These are phyloP conservation scores for Bellardia pandia DNA, from an alignment of 2,888 invertebrate species.

Conservation along the genomic window DNA sequence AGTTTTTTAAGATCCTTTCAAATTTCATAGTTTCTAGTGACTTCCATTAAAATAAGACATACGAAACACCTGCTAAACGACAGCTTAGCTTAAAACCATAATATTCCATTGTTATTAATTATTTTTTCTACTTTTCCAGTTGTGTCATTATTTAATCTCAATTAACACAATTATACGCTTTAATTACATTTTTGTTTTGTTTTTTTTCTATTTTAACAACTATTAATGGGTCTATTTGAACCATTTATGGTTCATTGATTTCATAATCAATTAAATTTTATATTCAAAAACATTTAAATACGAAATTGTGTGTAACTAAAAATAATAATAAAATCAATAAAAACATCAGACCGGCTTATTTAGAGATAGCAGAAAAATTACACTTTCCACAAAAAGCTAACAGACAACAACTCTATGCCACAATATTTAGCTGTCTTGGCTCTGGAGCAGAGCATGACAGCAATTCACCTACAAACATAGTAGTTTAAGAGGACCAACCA, in stretches of 20 bases:
- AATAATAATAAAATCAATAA: neutral
- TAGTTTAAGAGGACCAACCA: constrained; percentile 59
- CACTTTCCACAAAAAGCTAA: constrained; percentile 65
- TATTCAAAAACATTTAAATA: constrained; percentile 59
- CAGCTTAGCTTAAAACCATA: neutral
- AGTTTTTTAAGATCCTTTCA: too few species aligned
- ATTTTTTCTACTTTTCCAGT: neutral
- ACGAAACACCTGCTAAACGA: too few species aligned
- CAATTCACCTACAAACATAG: constrained; percentile 71
- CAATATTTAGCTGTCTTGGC: constrained; percentile 1
- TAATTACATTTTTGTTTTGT: constrained; percentile 5
- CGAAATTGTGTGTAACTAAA: neutral
- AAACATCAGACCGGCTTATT: neutral
- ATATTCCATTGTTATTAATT: neutral
- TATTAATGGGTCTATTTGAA: constrained; percentile 53
- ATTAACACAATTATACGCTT: constrained; percentile 15
- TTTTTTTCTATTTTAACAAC: neutral
- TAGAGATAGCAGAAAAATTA: constrained; percentile 34
- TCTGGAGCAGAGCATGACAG: constrained; percentile 29
- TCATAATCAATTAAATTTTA: constrained; percentile 67
- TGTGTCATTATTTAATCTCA: constrained; percentile 18
- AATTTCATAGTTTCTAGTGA: too few species aligned
- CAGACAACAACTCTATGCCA: constrained; percentile 4
- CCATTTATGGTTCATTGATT: constrained; percentile 66
- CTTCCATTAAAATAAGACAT: too few species aligned